These are phyloP conservation scores for Lissocephala sabroskyi DNA, from an alignment of 2,888 invertebrate species.

Conservation along the genomic window DNA sequence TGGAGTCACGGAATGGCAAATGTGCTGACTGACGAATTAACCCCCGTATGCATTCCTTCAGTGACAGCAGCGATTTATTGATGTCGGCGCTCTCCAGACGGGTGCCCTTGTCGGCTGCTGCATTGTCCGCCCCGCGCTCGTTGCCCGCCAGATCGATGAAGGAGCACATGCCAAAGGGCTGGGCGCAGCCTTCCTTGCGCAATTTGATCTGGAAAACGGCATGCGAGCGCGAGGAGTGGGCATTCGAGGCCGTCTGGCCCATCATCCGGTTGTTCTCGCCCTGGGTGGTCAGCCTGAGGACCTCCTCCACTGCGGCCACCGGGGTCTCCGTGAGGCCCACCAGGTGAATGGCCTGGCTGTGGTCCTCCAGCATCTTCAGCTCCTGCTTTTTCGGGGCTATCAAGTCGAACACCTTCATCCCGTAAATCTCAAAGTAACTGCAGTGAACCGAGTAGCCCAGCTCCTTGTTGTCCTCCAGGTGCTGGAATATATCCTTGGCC, in stretches of 20 bases:
- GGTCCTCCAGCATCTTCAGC: slow-evolving; percentile 94
- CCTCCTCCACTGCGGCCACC: slow-evolving; percentile 93
- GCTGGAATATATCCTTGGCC: slow-evolving; percentile 91
- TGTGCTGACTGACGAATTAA: slow-evolving; percentile 95
- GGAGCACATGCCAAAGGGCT: slow-evolving; percentile 97
- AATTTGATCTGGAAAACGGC: slow-evolving; percentile 98
- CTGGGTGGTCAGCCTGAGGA: slow-evolving; percentile 90
- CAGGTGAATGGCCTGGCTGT: slow-evolving; percentile 96
- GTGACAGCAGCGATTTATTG: slow-evolving; percentile 85
- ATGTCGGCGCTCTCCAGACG: slow-evolving; percentile 74
- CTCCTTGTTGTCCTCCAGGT: slow-evolving; percentile 85
- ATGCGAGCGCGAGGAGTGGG: slow-evolving; percentile 97
- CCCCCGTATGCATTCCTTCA: slow-evolving; percentile 97
- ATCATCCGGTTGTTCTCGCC: slow-evolving; percentile 93
- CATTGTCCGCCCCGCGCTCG: slow-evolving; percentile 97
- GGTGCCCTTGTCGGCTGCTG: slow-evolving; percentile 94
- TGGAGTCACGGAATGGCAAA: slow-evolving; percentile 96
- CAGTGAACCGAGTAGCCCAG: slow-evolving; percentile 85
- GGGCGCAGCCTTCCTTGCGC: slow-evolving; percentile 81
- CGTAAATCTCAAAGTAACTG: slow-evolving; percentile 99
- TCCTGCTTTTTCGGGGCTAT: slow-evolving; percentile 89
- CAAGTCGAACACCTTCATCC: slow-evolving; percentile 93
- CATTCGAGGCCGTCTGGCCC: slow-evolving; percentile 97
- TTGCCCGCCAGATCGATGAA: slow-evolving; percentile 97
- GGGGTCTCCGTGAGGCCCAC: slow-evolving; percentile 94